Base-by-base conservation (phyloP, 2,113 vertebrate genomes). In the Neodon shergylaensis region DNA sequence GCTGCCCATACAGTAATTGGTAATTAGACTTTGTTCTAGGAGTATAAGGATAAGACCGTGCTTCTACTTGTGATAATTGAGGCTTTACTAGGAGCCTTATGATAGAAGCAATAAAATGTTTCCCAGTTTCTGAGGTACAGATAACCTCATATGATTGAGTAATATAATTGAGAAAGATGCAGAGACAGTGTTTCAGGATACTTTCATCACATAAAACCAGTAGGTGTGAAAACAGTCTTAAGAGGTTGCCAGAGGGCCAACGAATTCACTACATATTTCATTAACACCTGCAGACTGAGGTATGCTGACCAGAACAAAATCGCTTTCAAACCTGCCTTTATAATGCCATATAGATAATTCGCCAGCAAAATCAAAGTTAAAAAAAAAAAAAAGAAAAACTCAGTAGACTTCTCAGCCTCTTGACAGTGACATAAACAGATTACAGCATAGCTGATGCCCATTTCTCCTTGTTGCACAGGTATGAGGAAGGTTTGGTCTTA, bases 1-100 rank as follows among this genome's bases (percentile, higher is more conserved):
- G 36, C 33, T 70, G 16, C 14, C 68, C 33, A 36, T n/a, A 16
- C 3, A 14, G 33, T 36, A 70, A 70, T 72, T 36, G 68, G 33
- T 36, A 70, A 36, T 72, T n/a, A 72, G 16, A n/a, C 7, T 58
- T 58, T 58, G 19, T n/a, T n/a, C 36, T 19, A 70, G 36, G 7
- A 21, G 7, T 2, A 72, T 19, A n/a, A 72, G 2, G 1, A n/a
- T n/a, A n/a, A 36, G 68, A n/a, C 13, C 2, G 0, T 19, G 7
- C 36, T 72, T n/a, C 33, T 1, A 72, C 16, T 4, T 19, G 36
- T 19, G 68, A 19, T 72, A 72, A 19, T 3, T 72, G 33, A n/a
- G 7, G 3, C 36, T n/a, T 72, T 21, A n/a, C 36, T 72, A n/a
- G 36, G 68, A n/a, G 33, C 36, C 36, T 72, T 72, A 72, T n/a